Evolutionary conservation across 2,888 invertebrate genomes (phyloP).

Genomic region (Yponomeuta sedellus): DNA sequence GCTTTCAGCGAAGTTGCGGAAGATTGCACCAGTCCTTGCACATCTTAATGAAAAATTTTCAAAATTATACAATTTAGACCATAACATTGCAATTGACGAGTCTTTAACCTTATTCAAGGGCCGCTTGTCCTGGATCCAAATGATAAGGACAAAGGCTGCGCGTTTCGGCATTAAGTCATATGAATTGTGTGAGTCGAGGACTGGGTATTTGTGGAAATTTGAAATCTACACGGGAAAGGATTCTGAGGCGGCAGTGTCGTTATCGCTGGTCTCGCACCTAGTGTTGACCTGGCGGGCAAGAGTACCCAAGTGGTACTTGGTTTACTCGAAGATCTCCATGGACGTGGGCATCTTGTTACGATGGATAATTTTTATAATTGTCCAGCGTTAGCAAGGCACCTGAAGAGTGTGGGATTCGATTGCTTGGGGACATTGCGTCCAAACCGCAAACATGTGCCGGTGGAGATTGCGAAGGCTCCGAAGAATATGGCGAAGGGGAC

Average conservation of each 20-base stretch:
- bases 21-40: conserved; percentile 12
- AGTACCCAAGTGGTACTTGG: too few relatives aligned
- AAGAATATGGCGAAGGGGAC: conserved; percentile 20
- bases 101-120: conserved; percentile 18
- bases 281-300: too few relatives aligned
- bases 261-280: too few relatives aligned
- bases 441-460: conserved; percentile 25
- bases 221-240: conserved; percentile 20
- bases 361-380: conserved; percentile 17
- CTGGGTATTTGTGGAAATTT: conserved; percentile 22
- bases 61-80: neutral
- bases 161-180: conserved; percentile 26
- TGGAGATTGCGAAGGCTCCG: conserved; percentile 12
- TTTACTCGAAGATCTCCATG: too few relatives aligned
- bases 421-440: conserved; percentile 26
- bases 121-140: conserved; percentile 24
- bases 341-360: conserved; percentile 20
- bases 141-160: conserved; percentile 23
- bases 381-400: conserved; percentile 14
- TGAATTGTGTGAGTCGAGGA: conserved; percentile 26
- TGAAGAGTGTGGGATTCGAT: conserved; percentile 25
- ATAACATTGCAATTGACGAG: conserved; percentile 24
- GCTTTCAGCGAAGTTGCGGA: conserved; percentile 12
- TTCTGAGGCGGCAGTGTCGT: conserved; percentile 9
- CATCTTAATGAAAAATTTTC: conserved; percentile 9